Evolutionary conservation across 2,113 vertebrate genomes (phyloP).

Genomic region (Nerophis lumbriciformis): DNA sequence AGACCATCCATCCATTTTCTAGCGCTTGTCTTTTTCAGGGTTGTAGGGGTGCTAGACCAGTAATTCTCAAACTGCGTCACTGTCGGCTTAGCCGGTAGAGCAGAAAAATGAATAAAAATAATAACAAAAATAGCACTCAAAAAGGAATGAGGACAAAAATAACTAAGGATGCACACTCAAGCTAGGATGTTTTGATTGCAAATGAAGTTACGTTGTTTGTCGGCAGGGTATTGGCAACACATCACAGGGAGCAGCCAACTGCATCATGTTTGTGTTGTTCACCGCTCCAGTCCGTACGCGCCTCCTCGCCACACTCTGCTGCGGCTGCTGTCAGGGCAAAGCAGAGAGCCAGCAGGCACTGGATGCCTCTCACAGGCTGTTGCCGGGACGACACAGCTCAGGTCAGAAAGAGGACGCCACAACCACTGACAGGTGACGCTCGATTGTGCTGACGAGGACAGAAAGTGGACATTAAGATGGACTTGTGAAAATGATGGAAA

Average conservation of each 20-base stretch:
- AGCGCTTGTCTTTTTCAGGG: no score
- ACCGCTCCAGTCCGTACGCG: constrained; percentile 74
- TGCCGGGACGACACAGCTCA: neutral
- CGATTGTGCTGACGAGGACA: neutral
- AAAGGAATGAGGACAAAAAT: no score
- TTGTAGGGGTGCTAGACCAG: no score
- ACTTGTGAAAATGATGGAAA: neutral
- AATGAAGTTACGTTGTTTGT: neutral
- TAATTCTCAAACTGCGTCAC: no score
- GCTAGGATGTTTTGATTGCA: neutral
- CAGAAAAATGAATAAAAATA: no score
- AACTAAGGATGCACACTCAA: no score
- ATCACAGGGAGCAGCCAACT: constrained; percentile 94
- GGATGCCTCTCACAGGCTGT: neutral
- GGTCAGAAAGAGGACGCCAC: constrained; percentile 18
- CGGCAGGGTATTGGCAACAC: constrained; percentile 92
- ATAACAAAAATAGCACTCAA: no score
- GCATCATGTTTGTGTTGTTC: constrained; percentile 87
- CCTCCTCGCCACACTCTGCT: constrained; percentile 66
- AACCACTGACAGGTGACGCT: constrained; percentile 30
- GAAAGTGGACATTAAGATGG: neutral
- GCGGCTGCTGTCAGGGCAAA: constrained; percentile 42
- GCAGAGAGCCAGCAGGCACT: neutral
- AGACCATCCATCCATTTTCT: no score
- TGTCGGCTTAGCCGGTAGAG: no score